Evolutionary conservation across 2,888 invertebrate species (phyloP), one percentile per base, ranked within the genome.

Genomic region (Nephrocerus scutellatus): DNA sequence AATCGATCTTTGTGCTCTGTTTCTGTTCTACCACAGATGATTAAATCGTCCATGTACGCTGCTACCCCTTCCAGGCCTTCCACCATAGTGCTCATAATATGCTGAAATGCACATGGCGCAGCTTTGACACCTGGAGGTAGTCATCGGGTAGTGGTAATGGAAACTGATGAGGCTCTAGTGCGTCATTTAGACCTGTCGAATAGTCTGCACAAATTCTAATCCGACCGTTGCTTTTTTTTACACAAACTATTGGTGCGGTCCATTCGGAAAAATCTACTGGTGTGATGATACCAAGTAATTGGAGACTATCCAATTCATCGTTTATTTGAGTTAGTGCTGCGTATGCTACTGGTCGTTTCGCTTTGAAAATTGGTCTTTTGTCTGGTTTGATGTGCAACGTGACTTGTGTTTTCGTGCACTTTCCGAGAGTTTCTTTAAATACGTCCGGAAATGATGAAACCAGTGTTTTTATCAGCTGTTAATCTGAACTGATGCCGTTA

Each of bases 121-220:
- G 43, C 40, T 45, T 52, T 53, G 19, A 49, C 40, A 16, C 48
- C 47, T 12, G 44, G 46, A n/a, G 43, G 28, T 10, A 51, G 20
- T 53, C 50, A 9, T 48, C 47, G 1, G 47, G 44, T 4, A 41
- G 30, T 20, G 48, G 48, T 9, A 46, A 34, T 18, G 48, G 48
- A 36, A 42, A 50, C 22, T 45, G 37, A 32, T 54, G 44, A 10
- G 48, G 18, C 36, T 50, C 46, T 5, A 50, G 16, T 6, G 39
- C 35, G 10, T 31, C 31, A 31, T 49, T 50, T 1, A 54, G 25
- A 6, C 48, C 49, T 7, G 50, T 50, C 23, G 47, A 49, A 10
- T 45, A 52, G 30, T 50, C 46, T 10, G 43, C 49, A 44, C 50
- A 54, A n/a, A 50, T 47, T 25, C 49, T 22, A 1, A 49, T 46